phyloP scores from a whole-genome alignment of 2,113 vertebrate species.

The Malurus melanocephalus region DNA sequence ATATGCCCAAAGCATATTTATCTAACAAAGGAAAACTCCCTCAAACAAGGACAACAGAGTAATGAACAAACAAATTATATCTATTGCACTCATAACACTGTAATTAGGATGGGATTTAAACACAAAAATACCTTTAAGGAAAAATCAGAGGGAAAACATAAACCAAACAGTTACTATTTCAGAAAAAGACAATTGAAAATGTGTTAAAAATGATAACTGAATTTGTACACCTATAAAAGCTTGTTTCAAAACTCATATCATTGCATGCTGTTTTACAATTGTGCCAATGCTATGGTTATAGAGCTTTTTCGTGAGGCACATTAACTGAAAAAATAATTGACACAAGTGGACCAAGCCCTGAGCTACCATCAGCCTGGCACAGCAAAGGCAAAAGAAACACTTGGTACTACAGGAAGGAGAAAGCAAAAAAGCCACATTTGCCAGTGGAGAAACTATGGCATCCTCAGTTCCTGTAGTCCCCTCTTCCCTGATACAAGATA shows the following conservation, averaged over 20 bases:
- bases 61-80: neutral
- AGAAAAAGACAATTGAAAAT: neutral
- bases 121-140: neutral
- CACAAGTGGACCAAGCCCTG: neutral
- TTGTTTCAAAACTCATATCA: neutral
- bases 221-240: neutral
- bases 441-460: neutral
- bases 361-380: neutral
- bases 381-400: neutral
- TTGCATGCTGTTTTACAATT: neutral
- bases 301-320: neutral
- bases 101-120: neutral
- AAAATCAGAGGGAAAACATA: neutral
- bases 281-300: rapidly evolving
- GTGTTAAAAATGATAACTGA: neutral
- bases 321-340: neutral
- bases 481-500: neutral
- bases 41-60: neutral
- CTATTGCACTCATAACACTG: neutral
- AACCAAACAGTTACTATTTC: neutral
- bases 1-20: neutral
- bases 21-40: neutral
- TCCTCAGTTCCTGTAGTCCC: neutral
- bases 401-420: neutral
- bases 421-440: neutral